Base-by-base conservation (phyloP, 2,888 invertebrate genomes). In the Eristalinus sepulchralis region DNA sequence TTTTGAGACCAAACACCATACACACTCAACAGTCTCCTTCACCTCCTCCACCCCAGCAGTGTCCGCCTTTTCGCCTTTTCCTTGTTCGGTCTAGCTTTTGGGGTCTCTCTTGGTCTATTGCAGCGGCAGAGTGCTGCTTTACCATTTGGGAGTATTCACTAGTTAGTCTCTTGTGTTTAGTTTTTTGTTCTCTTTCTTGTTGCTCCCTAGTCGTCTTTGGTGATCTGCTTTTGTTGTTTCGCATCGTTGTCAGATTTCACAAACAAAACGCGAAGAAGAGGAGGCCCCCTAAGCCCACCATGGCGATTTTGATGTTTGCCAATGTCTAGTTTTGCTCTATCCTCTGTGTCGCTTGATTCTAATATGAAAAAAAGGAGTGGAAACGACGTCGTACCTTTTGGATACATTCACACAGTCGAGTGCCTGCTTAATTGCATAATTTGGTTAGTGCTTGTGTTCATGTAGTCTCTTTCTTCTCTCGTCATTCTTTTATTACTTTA, bases 211-310 rank as follows among this genome's bases (percentile, higher is more conserved):
- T 82, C 70, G 77, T 77, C 82, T 83, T 79, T 86, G 83, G 86
- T 83, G 86, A 83, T 86, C 86, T 86, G 82, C 78, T 86, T 85
- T 86, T 86, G 78, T 82, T 83, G 83, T 36, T 83, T 66, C 31
- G 24, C 73, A 86, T 82, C 83, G 83, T 86, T 83, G 86, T 86
- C 86, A 86, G 86, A 86, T 86, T 86, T 86, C 86, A 86, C 86
- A 47, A 47, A 47, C n/a, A 8, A 47, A 47, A 27, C 27, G n/a
- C 5, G 27, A 27, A 27, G 27, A 27, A 27, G 27, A 47, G 47
- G 8, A 47, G 39, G n/a, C 39, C 39, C 39, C 39, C 39, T 17
- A 47, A 17, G 47, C 78, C 70, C 72, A 76, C 76, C 59, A 47
- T 72, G 55, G 64, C 24, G 47, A 11, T 62, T 31, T 64, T 63